A percentile compares a stretch with the other conserved stretches of the same genome.
These are phyloP conservation scores for Notoglanidium macrostoma DNA, from an alignment of 2,797 vertebrate genomes.

Conservation along the genomic window DNA sequence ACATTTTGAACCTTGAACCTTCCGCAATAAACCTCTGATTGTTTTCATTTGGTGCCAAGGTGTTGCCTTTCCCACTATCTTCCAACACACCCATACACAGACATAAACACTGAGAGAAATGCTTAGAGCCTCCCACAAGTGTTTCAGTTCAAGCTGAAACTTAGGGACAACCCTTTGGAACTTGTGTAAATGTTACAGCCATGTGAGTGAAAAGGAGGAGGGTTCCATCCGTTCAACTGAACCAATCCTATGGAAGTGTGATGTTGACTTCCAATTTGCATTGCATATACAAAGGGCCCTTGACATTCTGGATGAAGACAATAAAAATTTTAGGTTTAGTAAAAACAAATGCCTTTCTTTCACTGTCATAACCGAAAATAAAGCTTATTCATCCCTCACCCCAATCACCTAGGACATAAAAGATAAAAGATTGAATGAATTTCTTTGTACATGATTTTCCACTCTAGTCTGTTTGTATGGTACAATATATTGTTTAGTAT, in stretches of 20 bases:
- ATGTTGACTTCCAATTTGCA: conserved; percentile 55
- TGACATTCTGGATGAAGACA: conserved; percentile 6
- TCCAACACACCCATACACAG: conserved; percentile 30
- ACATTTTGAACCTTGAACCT: conserved; percentile 30
- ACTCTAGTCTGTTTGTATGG: conserved; percentile 15
- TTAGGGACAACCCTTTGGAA: conserved; percentile 64
- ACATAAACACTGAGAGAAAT: conserved; percentile 23
- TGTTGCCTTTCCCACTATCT: conserved; percentile 48
- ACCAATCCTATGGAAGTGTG: conserved; percentile 51
- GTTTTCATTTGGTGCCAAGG: conserved; percentile 60
- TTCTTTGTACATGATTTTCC: conserved; percentile 32
- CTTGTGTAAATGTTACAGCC: conserved; percentile 66
- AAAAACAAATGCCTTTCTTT: background rate
- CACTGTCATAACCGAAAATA: background rate
- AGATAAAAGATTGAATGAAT: conserved; percentile 15
- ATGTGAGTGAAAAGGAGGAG: conserved; percentile 63
- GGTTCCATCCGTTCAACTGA: conserved; percentile 39
- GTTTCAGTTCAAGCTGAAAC: conserved; percentile 58
- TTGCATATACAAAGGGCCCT: conserved; percentile 36
- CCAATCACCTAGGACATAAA: conserved; percentile 23
- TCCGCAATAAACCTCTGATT: conserved; percentile 41
- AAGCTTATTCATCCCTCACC: conserved; percentile 10
- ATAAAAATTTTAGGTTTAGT: background rate
- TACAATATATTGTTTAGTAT: background rate
- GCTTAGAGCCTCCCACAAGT: conserved; percentile 47